Evolutionary conservation across 2,113 vertebrate species (phyloP).

Genomic region (Vicugna pacos): DNA sequence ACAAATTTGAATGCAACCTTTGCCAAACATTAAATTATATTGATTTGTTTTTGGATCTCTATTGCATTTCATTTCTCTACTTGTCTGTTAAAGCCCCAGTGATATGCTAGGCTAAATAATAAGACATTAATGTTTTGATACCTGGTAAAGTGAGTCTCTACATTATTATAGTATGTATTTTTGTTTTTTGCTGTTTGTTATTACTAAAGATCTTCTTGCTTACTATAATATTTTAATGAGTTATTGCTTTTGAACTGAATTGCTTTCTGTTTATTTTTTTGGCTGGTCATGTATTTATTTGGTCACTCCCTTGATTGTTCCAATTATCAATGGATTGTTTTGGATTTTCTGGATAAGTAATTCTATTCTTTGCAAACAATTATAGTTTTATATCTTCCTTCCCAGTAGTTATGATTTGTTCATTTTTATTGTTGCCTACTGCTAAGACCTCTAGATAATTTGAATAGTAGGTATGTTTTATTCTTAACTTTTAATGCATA

Average conservation of each 20-base stretch:
- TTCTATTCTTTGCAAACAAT: not conserved
- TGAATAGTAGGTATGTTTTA: not conserved
- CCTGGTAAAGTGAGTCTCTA: not conserved
- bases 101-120: not conserved
- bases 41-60: not conserved
- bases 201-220: not conserved
- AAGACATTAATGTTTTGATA: not conserved
- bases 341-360: conserved; percentile 23
- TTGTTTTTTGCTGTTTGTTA: not conserved
- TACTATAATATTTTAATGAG: not conserved
- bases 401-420: conserved; percentile 28
- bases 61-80: not conserved
- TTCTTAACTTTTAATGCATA: not conserved
- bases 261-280: not conserved
- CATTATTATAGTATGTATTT: not conserved
- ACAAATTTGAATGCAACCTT: not conserved
- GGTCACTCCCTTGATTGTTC: not conserved
- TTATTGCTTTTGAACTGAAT: not conserved
- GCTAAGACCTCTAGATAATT: not conserved
- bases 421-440: not conserved
- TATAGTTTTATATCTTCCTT: not conserved
- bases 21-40: not conserved
- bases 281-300: not conserved
- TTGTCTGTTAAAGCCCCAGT: not conserved
- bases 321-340: conserved; percentile 7